Evolutionary conservation across 2,888 invertebrate genomes (phyloP), one percentile per base, ranked within the genome.

Genomic region (Tineola bisselliella): DNA sequence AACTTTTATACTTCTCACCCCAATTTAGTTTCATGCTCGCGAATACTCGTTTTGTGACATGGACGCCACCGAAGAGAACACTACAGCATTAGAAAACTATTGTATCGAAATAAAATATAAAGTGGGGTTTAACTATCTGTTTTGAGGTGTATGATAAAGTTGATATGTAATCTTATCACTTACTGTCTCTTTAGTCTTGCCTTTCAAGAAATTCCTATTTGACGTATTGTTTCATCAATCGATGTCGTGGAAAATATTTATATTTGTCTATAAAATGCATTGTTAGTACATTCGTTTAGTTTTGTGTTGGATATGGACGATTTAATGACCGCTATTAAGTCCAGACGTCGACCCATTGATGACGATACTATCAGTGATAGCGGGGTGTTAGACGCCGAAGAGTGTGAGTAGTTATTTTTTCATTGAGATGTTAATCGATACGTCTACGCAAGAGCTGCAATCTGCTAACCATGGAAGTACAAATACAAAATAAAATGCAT

Each of bases 341-440:
- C 67, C 18, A 77, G 75, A 64, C 83, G 73, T 62, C 76, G 84
- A 62, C 84, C 84, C 57, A 76, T 84, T 64, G 80, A 86, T 63
- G 84, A 86, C 65, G 87, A 84, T 63, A 84, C 81, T 8, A 77
- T 68, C 66, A 87, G 87, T 69, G 84, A 86, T 64, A 77, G 77
- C 64, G 86, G 78, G 61, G 66, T 70, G 62, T 62, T 83, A 72
- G 82, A 84, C 64, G 70, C 67, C 61, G 70, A 69, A 59, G 69
- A 69, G 54, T 70, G 83, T 84, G 73, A 84, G 84, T 58, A 19
- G 33, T 33, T 25, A 25, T 54, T 54, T 48, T 15, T 15, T 48
- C 15, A n/a, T 48, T 38, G 6, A 38, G n/a, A 25, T 25, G 25
- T 6, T 25, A 25, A 25, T 25, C 25, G 25, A 25, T 25, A 25